Conservation (phyloP, 1,140 invertebrate species). For the Choristoneura fumiferana region DNA sequence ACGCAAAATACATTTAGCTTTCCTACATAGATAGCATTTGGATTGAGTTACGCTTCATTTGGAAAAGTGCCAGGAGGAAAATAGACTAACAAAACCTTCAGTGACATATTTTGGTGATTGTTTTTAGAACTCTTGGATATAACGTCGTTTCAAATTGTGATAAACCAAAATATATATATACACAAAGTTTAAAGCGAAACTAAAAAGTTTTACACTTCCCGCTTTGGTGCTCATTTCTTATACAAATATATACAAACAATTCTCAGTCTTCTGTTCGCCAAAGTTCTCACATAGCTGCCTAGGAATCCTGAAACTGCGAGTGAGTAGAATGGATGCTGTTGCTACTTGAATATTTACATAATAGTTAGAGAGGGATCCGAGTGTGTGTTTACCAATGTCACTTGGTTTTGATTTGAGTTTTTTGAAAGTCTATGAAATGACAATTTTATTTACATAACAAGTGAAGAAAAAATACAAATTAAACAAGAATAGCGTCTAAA, state of each 20-base stretch:
- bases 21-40: not conserved
- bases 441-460: too few species aligned
- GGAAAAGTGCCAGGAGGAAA: conserved; percentile 10
- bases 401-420: too few species aligned
- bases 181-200: conserved; percentile 21
- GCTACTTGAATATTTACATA: conserved; percentile 53
- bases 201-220: conserved; percentile 45
- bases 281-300: conserved; percentile 54
- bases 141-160: not conserved
- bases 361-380: too few species aligned
- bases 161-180: not conserved
- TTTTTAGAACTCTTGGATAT: not conserved
- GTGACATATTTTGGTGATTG: too few species aligned
- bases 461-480: too few species aligned
- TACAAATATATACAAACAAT: conserved; percentile 64
- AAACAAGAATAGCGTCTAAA: too few species aligned
- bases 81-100: not conserved
- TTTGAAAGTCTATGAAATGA: too few species aligned
- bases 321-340: conserved; percentile 50
- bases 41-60: conserved; percentile 16
- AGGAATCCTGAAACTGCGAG: conserved; percentile 55
- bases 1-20: not conserved
- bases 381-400: too few species aligned
- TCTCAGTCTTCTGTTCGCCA: conserved; percentile 43
- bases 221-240: conserved; percentile 54